Conservation (phyloP, 2,797 vertebrate genomes). For the Gallirallus australis region DNA sequence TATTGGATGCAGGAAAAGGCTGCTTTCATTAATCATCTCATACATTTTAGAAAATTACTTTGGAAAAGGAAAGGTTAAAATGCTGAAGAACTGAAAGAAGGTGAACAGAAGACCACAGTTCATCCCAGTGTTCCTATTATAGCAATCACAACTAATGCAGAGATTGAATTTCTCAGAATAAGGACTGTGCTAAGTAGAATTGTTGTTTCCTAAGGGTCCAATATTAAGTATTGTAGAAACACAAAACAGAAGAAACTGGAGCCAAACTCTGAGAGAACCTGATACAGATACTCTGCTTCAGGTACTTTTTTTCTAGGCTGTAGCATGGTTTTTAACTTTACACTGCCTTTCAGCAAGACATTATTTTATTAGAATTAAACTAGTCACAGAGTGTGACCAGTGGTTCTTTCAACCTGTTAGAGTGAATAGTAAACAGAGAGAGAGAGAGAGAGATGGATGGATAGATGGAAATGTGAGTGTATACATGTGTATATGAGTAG, state of each 20-base stretch:
- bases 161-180: constrained; percentile 74
- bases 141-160: constrained; percentile 38
- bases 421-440: not conserved
- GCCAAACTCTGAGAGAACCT: constrained; percentile 38
- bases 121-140: constrained; percentile 17
- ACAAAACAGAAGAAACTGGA: constrained; percentile 70
- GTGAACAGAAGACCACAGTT: constrained; percentile 32
- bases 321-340: constrained; percentile 35
- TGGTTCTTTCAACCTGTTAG: not conserved
- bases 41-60: constrained; percentile 43
- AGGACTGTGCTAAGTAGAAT: constrained; percentile 66
- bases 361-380: constrained; percentile 18
- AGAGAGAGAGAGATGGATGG: not conserved
- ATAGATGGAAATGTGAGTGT: not conserved
- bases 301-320: not conserved
- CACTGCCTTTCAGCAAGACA: constrained; percentile 25
- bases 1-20: not conserved
- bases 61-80: constrained; percentile 62
- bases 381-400: not conserved
- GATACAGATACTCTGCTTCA: constrained; percentile 27
- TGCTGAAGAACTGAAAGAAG: constrained; percentile 18
- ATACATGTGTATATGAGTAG: not conserved
- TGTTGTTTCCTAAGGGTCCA: constrained; percentile 32
- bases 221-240: constrained; percentile 56
- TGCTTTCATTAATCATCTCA: not conserved